Evolutionary conservation across 2,113 vertebrate genomes (phyloP).

Genomic region (Uria aalge): DNA sequence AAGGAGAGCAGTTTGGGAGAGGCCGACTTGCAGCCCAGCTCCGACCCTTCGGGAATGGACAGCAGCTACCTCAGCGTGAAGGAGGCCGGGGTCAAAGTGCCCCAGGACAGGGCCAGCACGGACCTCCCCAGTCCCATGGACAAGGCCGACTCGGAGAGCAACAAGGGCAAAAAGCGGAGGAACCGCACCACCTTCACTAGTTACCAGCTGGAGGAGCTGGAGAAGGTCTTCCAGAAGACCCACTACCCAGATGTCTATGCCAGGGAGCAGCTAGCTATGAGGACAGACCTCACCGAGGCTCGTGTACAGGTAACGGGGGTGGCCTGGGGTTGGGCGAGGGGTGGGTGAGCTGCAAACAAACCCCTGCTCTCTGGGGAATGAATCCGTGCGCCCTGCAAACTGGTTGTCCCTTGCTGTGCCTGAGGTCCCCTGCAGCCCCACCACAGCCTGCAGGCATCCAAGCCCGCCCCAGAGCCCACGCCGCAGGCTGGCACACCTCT

Average conservation of each 20-base stretch:
- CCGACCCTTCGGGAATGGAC: slow-evolving; percentile 90
- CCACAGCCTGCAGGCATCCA: neutral
- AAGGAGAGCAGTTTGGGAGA: slow-evolving; percentile 90
- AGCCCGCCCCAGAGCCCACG: neutral
- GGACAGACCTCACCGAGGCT: slow-evolving; percentile 97
- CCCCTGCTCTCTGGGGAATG: neutral
- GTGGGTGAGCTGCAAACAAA: neutral
- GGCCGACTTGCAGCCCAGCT: slow-evolving; percentile 82
- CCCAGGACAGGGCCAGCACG: slow-evolving; percentile 80
- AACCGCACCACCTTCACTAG: slow-evolving; percentile 99
- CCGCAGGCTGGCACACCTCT: neutral
- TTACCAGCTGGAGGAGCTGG: slow-evolving; percentile 97
- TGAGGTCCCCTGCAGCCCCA: neutral
- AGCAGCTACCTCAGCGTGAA: slow-evolving; percentile 91
- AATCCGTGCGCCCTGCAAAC: neutral
- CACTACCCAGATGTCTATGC: slow-evolving; percentile 98
- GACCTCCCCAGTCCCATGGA: slow-evolving; percentile 87
- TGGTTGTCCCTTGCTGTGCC: neutral
- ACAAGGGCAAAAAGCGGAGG: slow-evolving; percentile 96
- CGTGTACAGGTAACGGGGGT: slow-evolving; percentile 87
- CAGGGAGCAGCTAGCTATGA: slow-evolving; percentile 95
- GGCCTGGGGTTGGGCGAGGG: neutral
- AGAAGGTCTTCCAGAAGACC: slow-evolving; percentile 99
- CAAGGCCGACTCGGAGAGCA: slow-evolving; percentile 91
- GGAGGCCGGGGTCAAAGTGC: slow-evolving; percentile 81